These are phyloP conservation scores for Patagioenas fasciata DNA, from an alignment of 2,113 vertebrate genomes.

Conservation along the genomic window DNA sequence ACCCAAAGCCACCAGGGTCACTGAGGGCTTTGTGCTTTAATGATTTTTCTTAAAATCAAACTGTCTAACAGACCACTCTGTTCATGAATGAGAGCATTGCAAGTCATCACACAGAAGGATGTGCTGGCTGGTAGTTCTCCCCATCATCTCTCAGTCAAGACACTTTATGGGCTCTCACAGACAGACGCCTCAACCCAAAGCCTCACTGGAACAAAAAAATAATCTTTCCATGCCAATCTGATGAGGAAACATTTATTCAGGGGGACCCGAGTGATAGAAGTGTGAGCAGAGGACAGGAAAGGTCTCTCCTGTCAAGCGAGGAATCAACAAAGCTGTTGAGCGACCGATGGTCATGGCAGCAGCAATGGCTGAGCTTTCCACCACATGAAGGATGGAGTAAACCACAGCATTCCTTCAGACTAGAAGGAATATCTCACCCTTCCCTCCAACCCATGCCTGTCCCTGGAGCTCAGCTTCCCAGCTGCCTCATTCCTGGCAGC, in stretches of 20 bases:
- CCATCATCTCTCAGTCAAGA: neutral
- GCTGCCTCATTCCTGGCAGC: rapidly evolving
- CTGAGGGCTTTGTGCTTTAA: neutral
- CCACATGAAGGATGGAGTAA: neutral
- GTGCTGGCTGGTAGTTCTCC: neutral
- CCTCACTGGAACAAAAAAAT: neutral
- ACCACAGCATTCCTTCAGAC: neutral
- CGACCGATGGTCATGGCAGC: rapidly evolving
- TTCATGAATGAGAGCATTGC: neutral
- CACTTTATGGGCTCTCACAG: neutral
- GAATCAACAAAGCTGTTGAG: neutral
- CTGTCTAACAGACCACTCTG: neutral
- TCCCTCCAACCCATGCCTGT: neutral
- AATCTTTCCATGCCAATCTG: neutral
- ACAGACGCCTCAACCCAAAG: neutral
- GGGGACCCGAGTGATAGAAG: neutral
- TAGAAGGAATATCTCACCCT: neutral
- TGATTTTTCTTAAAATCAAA: neutral
- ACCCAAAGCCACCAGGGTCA: neutral
- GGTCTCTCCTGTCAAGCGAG: neutral
- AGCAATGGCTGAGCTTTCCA: neutral
- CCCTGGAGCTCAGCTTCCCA: neutral
- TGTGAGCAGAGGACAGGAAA: neutral
- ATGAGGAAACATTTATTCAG: neutral
- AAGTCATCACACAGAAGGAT: neutral